These are phyloP conservation scores for Coracopsis vasa DNA, from an alignment of 2,113 vertebrate genomes.

Conservation along the genomic window DNA sequence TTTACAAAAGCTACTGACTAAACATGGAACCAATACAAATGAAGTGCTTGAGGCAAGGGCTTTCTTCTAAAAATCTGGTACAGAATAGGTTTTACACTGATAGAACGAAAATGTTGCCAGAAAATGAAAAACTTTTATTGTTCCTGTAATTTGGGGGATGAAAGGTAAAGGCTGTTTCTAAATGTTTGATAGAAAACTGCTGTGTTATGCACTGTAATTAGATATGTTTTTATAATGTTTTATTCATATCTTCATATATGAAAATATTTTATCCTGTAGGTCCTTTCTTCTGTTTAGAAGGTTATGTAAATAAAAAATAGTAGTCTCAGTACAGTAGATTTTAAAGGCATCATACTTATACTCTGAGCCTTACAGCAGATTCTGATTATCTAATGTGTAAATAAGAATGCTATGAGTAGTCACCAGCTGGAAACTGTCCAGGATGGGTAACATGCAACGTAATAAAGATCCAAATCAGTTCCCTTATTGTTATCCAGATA, in stretches of 20 bases:
- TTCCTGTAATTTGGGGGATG: neutral
- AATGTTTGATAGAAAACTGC: neutral
- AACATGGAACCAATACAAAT: constrained; percentile 70
- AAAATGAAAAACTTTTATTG: constrained; percentile 36
- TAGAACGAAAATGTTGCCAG: constrained; percentile 12
- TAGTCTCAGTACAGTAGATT: neutral
- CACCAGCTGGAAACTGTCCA: neutral
- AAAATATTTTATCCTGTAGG: neutral
- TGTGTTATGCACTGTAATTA: neutral
- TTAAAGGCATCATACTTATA: neutral
- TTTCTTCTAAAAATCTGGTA: constrained; percentile 57
- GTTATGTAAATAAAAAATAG: constrained; percentile 36
- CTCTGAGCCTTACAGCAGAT: neutral
- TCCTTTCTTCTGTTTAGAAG: constrained; percentile 18
- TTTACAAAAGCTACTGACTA: constrained; percentile 74
- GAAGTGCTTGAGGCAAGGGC: constrained; percentile 16
- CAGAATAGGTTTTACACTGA: constrained; percentile 20
- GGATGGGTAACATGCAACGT: neutral
- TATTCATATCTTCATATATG: neutral
- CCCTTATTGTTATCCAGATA: neutral
- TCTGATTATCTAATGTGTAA: neutral
- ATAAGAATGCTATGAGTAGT: neutral
- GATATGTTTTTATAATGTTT: neutral
- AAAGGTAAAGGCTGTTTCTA: constrained; percentile 22
- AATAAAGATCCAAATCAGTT: neutral